These are phyloP conservation scores for Scaptomyza parva DNA, from an alignment of 2,888 invertebrate genomes.

Conservation along the genomic window DNA sequence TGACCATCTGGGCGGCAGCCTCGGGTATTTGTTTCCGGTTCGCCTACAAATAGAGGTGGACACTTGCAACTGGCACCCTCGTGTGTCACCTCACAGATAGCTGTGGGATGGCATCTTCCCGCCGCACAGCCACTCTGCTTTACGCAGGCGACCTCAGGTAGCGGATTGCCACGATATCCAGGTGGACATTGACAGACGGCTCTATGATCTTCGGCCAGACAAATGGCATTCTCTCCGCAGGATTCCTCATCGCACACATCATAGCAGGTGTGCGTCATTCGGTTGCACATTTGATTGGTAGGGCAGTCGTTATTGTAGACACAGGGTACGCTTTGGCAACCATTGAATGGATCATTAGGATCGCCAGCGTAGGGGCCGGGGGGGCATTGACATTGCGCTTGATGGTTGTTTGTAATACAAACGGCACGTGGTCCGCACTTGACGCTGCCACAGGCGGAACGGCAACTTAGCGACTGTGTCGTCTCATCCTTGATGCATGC, in stretches of 20 bases:
- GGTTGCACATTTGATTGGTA: slow-evolving; percentile 91
- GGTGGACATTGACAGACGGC: slow-evolving; percentile 94
- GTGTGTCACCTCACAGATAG: slow-evolving; percentile 90
- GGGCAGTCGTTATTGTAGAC: slow-evolving; percentile 95
- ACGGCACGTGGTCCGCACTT: slow-evolving; percentile 94
- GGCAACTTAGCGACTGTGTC: slow-evolving; percentile 88
- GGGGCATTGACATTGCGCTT: slow-evolving; percentile 95
- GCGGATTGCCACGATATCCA: slow-evolving; percentile 92
- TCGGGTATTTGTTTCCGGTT: slow-evolving; percentile 87
- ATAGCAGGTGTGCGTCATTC: slow-evolving; percentile 92
- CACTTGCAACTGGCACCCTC: slow-evolving; percentile 92
- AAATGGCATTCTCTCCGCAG: slow-evolving; percentile 94
- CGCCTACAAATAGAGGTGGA: slow-evolving; percentile 91
- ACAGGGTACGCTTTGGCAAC: slow-evolving; percentile 93
- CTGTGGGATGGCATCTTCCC: slow-evolving; percentile 92
- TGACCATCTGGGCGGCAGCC: slow-evolving; percentile 93
- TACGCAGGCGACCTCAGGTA: slow-evolving; percentile 93
- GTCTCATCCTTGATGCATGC: slow-evolving; percentile 88
- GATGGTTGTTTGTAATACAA: slow-evolving; percentile 95
- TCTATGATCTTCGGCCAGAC: slow-evolving; percentile 93
- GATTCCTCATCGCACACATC: slow-evolving; percentile 92
- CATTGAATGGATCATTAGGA: slow-evolving; percentile 90
- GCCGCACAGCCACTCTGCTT: slow-evolving; percentile 89
- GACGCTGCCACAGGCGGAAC: slow-evolving; percentile 91
- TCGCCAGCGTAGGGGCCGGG: slow-evolving; percentile 94